Evolutionary conservation across 2,113 vertebrate species (phyloP).

Genomic region (Grammomys dolichurus): DNA sequence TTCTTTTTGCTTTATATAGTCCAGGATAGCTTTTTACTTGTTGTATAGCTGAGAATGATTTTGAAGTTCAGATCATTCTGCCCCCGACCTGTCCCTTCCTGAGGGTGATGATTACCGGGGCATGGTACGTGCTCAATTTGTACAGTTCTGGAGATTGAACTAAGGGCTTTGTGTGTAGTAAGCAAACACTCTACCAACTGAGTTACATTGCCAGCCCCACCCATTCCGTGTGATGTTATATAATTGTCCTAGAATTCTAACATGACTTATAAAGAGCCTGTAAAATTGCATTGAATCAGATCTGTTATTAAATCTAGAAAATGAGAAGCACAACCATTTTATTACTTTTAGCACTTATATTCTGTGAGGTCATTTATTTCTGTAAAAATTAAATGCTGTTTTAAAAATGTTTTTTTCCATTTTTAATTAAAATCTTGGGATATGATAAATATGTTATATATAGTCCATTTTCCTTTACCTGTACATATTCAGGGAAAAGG

Average conservation of each 20-base stretch:
- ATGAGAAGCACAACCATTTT: slow-evolving; percentile 54
- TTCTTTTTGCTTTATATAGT: background rate
- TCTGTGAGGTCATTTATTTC: slow-evolving; percentile 58
- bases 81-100: background rate
- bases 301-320: slow-evolving; percentile 63
- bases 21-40: background rate
- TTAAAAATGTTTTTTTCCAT: slow-evolving; percentile 52
- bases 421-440: slow-evolving; percentile 72
- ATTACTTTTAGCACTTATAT: slow-evolving; percentile 59
- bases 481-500: slow-evolving; percentile 35
- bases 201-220: background rate
- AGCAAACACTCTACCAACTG: background rate
- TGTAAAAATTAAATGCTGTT: slow-evolving; percentile 69
- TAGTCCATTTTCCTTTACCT: slow-evolving; percentile 52
- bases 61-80: background rate
- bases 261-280: slow-evolving; percentile 48
- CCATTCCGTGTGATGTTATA: slow-evolving; percentile 49
- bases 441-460: slow-evolving; percentile 18
- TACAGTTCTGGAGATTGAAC: background rate
- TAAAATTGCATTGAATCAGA: slow-evolving; percentile 57
- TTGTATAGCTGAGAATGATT: background rate
- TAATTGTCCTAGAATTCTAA: slow-evolving; percentile 63
- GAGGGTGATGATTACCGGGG: background rate
- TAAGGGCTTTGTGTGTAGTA: background rate
- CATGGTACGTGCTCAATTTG: background rate